Conservation (phyloP, 1,140 invertebrate species). For the Neodiprion virginianus region DNA sequence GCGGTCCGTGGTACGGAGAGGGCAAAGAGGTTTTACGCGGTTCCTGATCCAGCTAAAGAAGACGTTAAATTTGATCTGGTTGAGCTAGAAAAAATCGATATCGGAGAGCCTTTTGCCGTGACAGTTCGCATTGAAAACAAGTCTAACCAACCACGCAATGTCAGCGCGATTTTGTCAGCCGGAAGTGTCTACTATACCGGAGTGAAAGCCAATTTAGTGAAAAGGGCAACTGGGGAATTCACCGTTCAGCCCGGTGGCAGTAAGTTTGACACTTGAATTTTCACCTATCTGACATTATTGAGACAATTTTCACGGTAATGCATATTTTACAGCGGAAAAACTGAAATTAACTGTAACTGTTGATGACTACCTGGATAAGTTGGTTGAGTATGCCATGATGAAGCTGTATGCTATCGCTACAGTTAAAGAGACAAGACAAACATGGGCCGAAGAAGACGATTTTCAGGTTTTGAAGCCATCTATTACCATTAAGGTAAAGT, state of each 20-base stretch:
- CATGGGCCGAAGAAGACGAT: constrained; percentile 78
- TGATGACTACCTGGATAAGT: constrained; percentile 73
- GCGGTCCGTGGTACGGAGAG: constrained; percentile 70
- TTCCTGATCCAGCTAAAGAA: constrained; percentile 63
- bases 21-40: constrained; percentile 71
- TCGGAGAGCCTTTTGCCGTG: constrained; percentile 73
- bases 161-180: constrained; percentile 70
- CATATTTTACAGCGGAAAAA: constrained; percentile 64
- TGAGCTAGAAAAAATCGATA: constrained; percentile 72
- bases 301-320: not conserved
- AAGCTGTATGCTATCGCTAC: constrained; percentile 75
- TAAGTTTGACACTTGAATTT: constrained; percentile 47
- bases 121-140: constrained; percentile 73
- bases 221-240: constrained; percentile 72
- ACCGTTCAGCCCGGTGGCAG: constrained; percentile 65
- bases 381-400: constrained; percentile 79
- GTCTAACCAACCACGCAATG: constrained; percentile 65
- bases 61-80: constrained; percentile 74
- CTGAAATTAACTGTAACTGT: constrained; percentile 66
- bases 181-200: constrained; percentile 82
- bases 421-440: constrained; percentile 75
- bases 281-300: constrained; percentile 36
- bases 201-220: constrained; percentile 71
- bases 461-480: constrained; percentile 76
- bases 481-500: constrained; percentile 68